Conservation (phyloP, 2,888 invertebrate species). For the Toxonevra muliebris region DNA sequence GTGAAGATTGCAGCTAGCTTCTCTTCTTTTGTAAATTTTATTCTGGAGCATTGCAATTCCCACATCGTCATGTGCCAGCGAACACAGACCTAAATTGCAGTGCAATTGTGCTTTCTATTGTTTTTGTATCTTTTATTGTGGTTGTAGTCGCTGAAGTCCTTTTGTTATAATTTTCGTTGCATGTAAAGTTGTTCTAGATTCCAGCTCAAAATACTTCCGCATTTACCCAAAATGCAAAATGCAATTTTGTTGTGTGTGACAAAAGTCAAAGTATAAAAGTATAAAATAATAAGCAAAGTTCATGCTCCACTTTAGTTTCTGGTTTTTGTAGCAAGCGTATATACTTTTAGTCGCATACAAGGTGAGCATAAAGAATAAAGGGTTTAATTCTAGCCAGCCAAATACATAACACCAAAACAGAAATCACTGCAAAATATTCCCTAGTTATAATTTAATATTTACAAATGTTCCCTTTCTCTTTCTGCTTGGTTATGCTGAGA, state of each 20-base stretch:
- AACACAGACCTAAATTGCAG: not conserved
- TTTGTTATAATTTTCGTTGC: not conserved
- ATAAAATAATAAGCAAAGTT: slow-evolving; percentile 18
- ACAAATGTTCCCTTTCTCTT: not conserved
- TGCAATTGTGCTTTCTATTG: not conserved
- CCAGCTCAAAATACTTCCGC: not conserved
- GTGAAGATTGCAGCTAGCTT: too few relatives aligned
- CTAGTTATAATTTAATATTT: slow-evolving; percentile 1
- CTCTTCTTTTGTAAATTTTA: too few relatives aligned
- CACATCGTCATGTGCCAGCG: not conserved
- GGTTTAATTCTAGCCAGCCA: not conserved
- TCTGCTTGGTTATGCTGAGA: too few relatives aligned
- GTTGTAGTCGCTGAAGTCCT: not conserved
- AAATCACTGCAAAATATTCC: not conserved
- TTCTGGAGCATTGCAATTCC: not conserved
- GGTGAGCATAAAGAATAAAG: not conserved
- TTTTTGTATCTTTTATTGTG: not conserved
- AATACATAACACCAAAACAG: not conserved
- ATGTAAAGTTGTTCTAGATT: too few relatives aligned
- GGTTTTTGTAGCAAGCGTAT: too few relatives aligned
- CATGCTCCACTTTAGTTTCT: slow-evolving; percentile 13
- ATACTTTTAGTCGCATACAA: not conserved
- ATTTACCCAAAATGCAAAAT: not conserved
- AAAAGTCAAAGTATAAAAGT: too few relatives aligned
- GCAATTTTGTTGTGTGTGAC: too few relatives aligned